phyloP scores from a whole-genome alignment of 2,113 vertebrate species.

The Vulpes ferrilata region DNA sequence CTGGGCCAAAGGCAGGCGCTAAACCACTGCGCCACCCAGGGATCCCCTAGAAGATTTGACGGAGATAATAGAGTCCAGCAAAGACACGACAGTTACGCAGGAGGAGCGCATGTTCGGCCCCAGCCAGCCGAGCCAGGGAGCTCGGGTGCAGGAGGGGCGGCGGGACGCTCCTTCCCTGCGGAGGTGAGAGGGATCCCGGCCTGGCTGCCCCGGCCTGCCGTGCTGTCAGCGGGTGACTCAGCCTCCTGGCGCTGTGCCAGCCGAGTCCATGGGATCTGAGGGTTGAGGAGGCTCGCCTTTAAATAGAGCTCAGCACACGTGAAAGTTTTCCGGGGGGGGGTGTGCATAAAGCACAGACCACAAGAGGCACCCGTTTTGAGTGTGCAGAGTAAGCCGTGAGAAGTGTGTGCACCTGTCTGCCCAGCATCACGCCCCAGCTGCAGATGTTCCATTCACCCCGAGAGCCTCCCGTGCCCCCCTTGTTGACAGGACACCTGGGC shows the following conservation, averaged over 20 bases:
- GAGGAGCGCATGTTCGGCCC: not conserved
- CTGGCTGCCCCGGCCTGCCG: not conserved
- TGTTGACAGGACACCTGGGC: not conserved
- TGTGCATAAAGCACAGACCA: not conserved
- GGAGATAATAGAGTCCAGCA: not conserved
- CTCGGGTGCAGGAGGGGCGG: not conserved
- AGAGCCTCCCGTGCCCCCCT: not conserved
- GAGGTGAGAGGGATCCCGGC: not conserved
- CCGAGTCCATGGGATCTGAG: not conserved
- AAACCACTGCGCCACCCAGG: too few species aligned
- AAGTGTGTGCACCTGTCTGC: not conserved
- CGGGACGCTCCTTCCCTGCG: too few species aligned
- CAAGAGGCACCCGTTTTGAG: accelerated
- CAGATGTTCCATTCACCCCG: accelerated
- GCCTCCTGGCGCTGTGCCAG: not conserved
- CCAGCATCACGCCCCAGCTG: accelerated
- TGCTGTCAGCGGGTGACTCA: not conserved
- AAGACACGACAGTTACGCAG: not conserved
- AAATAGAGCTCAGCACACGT: not conserved
- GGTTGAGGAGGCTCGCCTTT: not conserved
- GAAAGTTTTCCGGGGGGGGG: not conserved
- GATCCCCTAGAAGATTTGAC: not conserved
- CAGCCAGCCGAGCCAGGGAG: not conserved
- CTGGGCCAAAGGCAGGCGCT: too few species aligned
- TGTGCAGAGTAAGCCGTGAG: not conserved